Percentiles rank a stretch among this genome's conserved stretches.
These are phyloP conservation scores for Potamarius usumacintae DNA, from an alignment of 2,113 vertebrate genomes.

Conservation along the genomic window DNA sequence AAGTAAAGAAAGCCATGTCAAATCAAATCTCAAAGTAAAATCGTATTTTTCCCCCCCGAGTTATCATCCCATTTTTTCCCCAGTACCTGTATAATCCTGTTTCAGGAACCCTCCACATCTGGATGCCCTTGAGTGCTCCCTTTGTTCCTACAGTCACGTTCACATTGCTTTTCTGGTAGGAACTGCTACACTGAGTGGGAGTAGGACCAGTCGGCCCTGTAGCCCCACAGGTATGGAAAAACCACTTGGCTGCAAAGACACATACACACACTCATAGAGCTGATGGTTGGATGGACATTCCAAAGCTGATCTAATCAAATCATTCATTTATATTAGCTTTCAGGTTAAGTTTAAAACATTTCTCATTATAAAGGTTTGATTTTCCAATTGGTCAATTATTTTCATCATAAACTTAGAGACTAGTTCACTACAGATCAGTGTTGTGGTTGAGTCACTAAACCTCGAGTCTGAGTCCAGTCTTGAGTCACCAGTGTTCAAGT, in stretches of 20 bases:
- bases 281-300: not conserved
- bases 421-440: not conserved
- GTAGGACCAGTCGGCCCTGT: slow-evolving; percentile 88
- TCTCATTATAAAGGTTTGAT: not conserved
- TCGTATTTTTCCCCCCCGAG: not conserved
- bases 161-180: slow-evolving; percentile 87
- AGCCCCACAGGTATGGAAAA: slow-evolving; percentile 91
- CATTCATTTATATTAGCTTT: not conserved
- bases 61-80: not conserved
- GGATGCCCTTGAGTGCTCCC: slow-evolving; percentile 85
- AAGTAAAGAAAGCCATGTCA: not conserved
- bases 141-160: slow-evolving; percentile 84
- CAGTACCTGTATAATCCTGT: slow-evolving; percentile 89
- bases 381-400: not conserved
- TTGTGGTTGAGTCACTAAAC: too few species aligned
- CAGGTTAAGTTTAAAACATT: not conserved
- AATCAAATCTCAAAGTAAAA: not conserved
- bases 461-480: too few species aligned
- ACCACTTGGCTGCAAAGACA: slow-evolving; percentile 75
- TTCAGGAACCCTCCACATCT: slow-evolving; percentile 91
- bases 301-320: not conserved
- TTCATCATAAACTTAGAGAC: not conserved
- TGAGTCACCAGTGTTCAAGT: too few species aligned
- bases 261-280: not conserved
- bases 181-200: slow-evolving; percentile 88